Evolutionary conservation across 2,113 vertebrate genomes (phyloP).

Genomic region (Pithys albifrons): DNA sequence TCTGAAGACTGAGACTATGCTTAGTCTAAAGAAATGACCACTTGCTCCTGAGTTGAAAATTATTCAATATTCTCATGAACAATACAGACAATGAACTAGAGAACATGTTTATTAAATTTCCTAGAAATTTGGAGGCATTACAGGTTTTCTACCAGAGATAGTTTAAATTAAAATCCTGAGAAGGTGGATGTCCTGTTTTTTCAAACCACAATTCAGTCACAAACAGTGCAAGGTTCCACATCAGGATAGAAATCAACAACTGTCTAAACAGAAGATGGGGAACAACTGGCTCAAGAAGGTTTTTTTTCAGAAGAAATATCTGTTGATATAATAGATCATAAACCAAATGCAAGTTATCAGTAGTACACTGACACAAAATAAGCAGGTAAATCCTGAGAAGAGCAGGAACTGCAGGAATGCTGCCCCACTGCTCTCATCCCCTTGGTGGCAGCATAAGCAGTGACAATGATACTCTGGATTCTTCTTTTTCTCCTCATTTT

Average conservation of each 20-base stretch:
- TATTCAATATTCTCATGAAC: not conserved
- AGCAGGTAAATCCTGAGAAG: not conserved
- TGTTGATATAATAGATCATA: not conserved
- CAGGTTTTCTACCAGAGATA: not conserved
- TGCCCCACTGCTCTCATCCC: not conserved
- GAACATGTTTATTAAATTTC: not conserved
- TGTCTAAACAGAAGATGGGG: not conserved
- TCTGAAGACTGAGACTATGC: not conserved
- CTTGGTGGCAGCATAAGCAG: conserved; percentile 32
- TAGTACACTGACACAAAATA: not conserved
- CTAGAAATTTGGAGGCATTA: not conserved
- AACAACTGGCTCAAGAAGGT: not conserved
- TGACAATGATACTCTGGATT: not conserved
- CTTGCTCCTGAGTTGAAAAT: not conserved
- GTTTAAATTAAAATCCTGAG: not conserved
- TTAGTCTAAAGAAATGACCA: not conserved
- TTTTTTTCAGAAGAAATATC: not conserved
- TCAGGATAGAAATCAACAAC: not conserved
- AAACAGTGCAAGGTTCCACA: not conserved
- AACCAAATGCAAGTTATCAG: not conserved
- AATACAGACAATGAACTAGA: not conserved
- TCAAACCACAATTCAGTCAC: not conserved
- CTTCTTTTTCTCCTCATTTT: not conserved
- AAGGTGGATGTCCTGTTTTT: not conserved
- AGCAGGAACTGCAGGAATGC: not conserved